Percentiles rank a stretch among this genome's conserved stretches.
Evolutionary conservation across 2,113 vertebrate species (phyloP).

Genomic region (Tragelaphus strepsiceros): DNA sequence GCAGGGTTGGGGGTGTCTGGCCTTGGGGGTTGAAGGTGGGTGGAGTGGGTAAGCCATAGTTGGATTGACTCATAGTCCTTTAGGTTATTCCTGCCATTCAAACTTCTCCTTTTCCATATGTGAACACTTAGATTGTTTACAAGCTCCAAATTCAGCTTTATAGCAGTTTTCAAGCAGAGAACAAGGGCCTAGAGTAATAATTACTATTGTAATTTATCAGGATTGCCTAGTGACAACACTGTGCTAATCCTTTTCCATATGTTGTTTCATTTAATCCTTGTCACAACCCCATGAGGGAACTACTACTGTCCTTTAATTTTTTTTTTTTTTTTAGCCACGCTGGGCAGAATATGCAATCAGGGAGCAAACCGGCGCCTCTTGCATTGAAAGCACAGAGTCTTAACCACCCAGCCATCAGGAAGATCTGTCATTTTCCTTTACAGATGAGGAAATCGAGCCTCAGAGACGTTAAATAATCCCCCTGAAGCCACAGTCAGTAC

Average conservation of each 20-base stretch:
- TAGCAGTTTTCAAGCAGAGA: not conserved
- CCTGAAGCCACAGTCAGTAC: not conserved
- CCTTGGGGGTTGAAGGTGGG: not conserved
- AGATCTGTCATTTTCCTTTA: not conserved
- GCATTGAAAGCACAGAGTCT: not conserved
- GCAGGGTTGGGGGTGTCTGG: not conserved
- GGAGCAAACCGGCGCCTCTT: accelerated
- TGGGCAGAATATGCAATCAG: not conserved
- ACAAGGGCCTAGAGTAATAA: not conserved
- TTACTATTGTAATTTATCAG: not conserved
- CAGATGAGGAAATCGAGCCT: not conserved
- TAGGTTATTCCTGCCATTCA: not conserved
- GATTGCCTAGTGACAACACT: not conserved
- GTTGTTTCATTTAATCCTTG: not conserved
- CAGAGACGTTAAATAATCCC: not conserved
- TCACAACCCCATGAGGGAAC: not conserved
- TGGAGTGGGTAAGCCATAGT: not conserved
- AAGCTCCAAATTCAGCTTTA: not conserved
- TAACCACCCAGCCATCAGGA: not conserved
- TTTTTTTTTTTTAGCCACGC: not conserved
- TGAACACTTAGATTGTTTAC: not conserved
- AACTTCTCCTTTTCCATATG: not conserved
- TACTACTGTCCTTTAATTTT: not conserved
- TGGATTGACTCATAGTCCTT: not conserved
- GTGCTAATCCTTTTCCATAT: not conserved